Evolutionary conservation across 2,113 vertebrate species (phyloP).

Genomic region (Rostratula benghalensis): DNA sequence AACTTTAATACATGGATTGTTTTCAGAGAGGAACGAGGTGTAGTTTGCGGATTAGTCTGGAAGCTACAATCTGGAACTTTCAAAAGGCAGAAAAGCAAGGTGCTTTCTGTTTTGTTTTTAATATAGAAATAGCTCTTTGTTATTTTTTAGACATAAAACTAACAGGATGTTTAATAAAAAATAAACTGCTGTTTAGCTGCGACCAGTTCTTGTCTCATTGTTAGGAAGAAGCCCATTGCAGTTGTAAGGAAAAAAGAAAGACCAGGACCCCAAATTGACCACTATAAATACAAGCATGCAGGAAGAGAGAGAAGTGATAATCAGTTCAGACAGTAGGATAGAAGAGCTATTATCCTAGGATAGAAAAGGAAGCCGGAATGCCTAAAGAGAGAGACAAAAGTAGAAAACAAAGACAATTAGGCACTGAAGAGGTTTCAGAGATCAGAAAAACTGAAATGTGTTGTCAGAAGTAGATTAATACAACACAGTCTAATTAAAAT

Average conservation of each 20-base stretch:
- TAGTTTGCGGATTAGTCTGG: neutral
- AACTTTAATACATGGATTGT: neutral
- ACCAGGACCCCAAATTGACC: neutral
- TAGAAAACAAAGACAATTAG: neutral
- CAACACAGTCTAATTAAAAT: neutral
- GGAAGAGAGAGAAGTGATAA: conserved; percentile 20
- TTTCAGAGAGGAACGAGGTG: neutral
- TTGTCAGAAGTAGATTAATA: neutral
- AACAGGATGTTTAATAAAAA: neutral
- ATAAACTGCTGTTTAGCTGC: neutral
- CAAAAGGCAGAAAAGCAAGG: neutral
- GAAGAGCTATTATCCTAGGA: neutral
- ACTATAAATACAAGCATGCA: neutral
- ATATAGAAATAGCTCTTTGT: conserved; percentile 4
- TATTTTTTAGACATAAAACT: conserved; percentile 8
- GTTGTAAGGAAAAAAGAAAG: neutral
- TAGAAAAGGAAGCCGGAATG: conserved; percentile 2
- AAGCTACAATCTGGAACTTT: neutral
- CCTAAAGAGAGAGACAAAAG: neutral
- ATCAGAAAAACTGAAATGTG: neutral
- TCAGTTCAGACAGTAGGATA: conserved; percentile 35
- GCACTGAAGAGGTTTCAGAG: neutral
- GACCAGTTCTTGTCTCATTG: neutral
- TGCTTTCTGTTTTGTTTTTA: neutral
- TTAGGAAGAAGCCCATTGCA: neutral